Evolutionary conservation across 2,888 invertebrate genomes (phyloP).

Genomic region (Loripinus fragilis): DNA sequence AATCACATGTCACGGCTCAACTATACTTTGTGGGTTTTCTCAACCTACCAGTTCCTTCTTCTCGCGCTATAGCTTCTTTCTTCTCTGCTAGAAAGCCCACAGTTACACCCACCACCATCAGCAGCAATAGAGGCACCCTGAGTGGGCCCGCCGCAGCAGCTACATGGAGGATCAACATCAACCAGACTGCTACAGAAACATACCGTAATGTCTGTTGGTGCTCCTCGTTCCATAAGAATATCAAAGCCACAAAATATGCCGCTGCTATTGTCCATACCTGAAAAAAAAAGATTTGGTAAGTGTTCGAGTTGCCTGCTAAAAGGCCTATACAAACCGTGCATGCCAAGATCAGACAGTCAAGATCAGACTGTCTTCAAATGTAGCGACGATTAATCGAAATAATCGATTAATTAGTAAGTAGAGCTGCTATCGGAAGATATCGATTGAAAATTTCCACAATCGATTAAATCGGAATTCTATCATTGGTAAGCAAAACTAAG

Average conservation of each 20-base stretch:
- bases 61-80: slow-evolving; percentile 60
- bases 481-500: too few species aligned
- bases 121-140: slow-evolving; percentile 90
- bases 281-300: slow-evolving; percentile 80
- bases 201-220: slow-evolving; percentile 86
- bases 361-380: too few species aligned
- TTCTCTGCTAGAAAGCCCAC: slow-evolving; percentile 86
- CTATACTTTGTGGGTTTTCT: too few species aligned
- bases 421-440: too few species aligned
- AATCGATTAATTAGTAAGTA: too few species aligned
- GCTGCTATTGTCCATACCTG: slow-evolving; percentile 88
- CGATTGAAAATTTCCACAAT: too few species aligned
- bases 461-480: too few species aligned
- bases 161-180: slow-evolving; percentile 89
- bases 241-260: slow-evolving; percentile 89
- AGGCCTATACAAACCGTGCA: too few species aligned
- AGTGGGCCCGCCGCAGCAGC: slow-evolving; percentile 90
- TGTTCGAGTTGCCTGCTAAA: too few species aligned
- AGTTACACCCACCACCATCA: slow-evolving; percentile 88
- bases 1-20: too few species aligned
- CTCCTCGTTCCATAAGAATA: slow-evolving; percentile 90
- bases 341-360: too few species aligned
- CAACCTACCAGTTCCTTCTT: slow-evolving; percentile 49
- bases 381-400: too few species aligned
- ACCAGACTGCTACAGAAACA: slow-evolving; percentile 89